These are phyloP conservation scores for Eumerus sabulonum DNA, from an alignment of 2,888 invertebrate species.

Conservation along the genomic window DNA sequence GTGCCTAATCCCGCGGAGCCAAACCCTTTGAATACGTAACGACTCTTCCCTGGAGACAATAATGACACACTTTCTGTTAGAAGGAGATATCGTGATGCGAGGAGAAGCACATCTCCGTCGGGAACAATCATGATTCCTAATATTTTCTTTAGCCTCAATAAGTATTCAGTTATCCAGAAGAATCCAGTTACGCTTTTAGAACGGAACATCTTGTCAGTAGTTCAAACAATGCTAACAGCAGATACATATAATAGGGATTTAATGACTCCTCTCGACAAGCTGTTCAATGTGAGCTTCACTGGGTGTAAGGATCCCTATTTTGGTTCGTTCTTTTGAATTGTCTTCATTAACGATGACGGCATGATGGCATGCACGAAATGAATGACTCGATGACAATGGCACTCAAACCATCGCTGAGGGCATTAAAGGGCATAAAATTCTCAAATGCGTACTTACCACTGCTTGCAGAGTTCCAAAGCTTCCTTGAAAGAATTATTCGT, in stretches of 20 bases:
- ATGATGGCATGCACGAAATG: conserved; percentile 21
- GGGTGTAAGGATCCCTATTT: conserved; percentile 11
- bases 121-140: conserved; percentile 58
- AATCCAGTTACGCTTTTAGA: conserved; percentile 40
- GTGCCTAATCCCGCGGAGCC: conserved; percentile 25
- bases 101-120: conserved; percentile 19
- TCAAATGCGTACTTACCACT: conserved; percentile 36
- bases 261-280: conserved; percentile 33
- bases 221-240: conserved; percentile 59
- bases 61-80: conserved; percentile 34
- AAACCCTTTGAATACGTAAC: conserved; percentile 44
- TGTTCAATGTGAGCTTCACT: conserved; percentile 5
- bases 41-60: conserved; percentile 40
- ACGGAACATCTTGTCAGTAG: conserved; percentile 50
- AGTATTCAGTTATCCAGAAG: conserved; percentile 8
- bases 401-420: background rate
- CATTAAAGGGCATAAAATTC: conserved; percentile 51
- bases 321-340: conserved; percentile 28
- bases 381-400: conserved; percentile 6
- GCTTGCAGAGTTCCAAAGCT: conserved; percentile 8
- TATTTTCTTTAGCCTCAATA: conserved; percentile 38
- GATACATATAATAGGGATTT: conserved; percentile 57
- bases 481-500: conserved; percentile 1
- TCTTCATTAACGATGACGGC: conserved; percentile 47
- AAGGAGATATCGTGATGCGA: conserved; percentile 25